Percentiles rank a stretch among this genome's conserved stretches.
phyloP scores from a whole-genome alignment of 1,140 invertebrate genomes.

The Diploscapter pachys region DNA sequence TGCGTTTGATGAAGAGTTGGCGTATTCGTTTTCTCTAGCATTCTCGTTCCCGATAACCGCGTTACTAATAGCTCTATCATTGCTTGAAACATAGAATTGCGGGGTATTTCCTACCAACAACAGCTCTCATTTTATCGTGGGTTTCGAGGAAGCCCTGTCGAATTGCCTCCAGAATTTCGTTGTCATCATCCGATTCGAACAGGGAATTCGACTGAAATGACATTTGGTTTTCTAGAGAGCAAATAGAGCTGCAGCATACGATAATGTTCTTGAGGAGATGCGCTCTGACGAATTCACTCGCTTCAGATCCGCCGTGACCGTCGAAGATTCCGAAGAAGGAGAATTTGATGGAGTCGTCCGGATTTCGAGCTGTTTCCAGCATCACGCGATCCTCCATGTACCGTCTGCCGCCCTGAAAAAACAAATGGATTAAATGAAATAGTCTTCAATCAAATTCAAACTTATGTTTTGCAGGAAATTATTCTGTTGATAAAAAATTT shows the following conservation, averaged over 20 bases:
- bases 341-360: conserved; percentile 82
- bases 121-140: conserved; percentile 22
- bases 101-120: conserved; percentile 12
- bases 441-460: neutral
- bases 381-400: conserved; percentile 96
- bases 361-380: conserved; percentile 78
- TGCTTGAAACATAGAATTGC: neutral
- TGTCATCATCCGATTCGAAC: conserved; percentile 91
- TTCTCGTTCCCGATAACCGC: neutral
- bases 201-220: neutral
- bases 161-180: conserved; percentile 63
- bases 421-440: neutral
- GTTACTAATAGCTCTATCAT: neutral
- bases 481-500: neutral
- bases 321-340: conserved; percentile 96
- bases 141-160: conserved; percentile 29
- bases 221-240: conserved; percentile 1
- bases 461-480: neutral
- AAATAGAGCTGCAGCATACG: conserved; percentile 64
- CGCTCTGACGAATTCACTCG: conserved; percentile 86
- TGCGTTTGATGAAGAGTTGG: neutral
- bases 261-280: conserved; percentile 85
- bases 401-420: conserved; percentile 81
- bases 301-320: conserved; percentile 88
- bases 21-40: neutral